Evolutionary conservation across 2,888 invertebrate genomes (phyloP), one percentile per base, ranked within the genome.

Genomic region (Drosophila phalerata): DNA sequence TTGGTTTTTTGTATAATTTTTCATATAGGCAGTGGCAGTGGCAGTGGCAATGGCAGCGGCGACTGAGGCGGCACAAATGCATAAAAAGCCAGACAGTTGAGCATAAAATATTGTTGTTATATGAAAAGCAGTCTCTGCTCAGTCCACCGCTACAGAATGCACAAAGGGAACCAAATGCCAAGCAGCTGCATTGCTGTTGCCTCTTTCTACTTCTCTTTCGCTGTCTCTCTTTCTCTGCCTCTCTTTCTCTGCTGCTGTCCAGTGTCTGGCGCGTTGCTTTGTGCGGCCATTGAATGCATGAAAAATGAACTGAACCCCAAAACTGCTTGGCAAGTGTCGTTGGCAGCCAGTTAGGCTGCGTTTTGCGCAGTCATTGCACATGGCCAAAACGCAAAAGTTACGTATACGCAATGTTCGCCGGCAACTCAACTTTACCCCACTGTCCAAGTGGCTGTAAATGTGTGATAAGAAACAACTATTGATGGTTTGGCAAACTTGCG

Each of bases 71-170:
- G 68, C 85, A 81, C 69, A 88, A 85, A 87, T 89, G 89, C 85
- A 89, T 89, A 85, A 85, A 85, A 85, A 89, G 89, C 88, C 89
- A 85, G 84, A 89, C 84, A 85, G 84, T 82, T 89, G 89, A 89
- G 84, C 88, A 85, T 85, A 85, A 85, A 89, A 89, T 88, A 89
- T 89, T 85, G 84, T 85, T 89, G 84, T 88, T 89, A 89, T 87
- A 84, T 84, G 89, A 84, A 84, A 84, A 79, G 88, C 89, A 84
- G 89, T 64, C 74, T 40, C 42, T 40, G 38, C 52, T 40, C 34
- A 17, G 22, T 17, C 15, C 30, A 5, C 42, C 19, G 37, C 25
- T n/a, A 2, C 34, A 38, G 34, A 42, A 58, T 42, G 51, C 71
- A 77, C 51, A 75, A 81, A 71, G 71, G 51, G 57, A 63, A 30